phyloP scores from a whole-genome alignment of 2,888 invertebrate species.

The Brachyptera putata region DNA sequence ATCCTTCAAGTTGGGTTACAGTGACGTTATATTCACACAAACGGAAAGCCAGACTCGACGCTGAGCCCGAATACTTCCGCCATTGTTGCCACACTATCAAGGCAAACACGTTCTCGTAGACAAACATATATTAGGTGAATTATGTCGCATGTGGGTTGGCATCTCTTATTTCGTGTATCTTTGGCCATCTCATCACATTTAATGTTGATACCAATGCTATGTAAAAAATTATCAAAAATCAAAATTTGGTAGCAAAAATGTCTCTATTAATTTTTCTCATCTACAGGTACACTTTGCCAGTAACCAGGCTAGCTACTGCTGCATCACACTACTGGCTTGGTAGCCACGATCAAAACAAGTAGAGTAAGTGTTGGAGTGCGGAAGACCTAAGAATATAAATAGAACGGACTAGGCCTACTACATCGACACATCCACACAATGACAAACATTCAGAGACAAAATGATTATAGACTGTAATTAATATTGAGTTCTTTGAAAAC shows the following conservation, averaged over 20 bases:
- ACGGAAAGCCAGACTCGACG: too few relatives aligned
- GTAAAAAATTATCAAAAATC: slow-evolving; percentile 22
- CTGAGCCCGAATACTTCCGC: background rate
- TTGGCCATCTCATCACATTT: too few relatives aligned
- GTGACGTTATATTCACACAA: too few relatives aligned
- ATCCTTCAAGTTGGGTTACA: too few relatives aligned
- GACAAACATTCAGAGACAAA: slow-evolving; percentile 14
- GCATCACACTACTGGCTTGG: background rate
- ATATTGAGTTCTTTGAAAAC: too few relatives aligned
- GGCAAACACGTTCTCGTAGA: background rate
- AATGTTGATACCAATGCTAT: background rate
- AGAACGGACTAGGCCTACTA: background rate
- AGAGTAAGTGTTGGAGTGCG: too few relatives aligned
- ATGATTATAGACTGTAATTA: background rate
- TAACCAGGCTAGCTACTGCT: too few relatives aligned
- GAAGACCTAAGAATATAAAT: slow-evolving; percentile 14
- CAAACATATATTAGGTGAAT: too few relatives aligned
- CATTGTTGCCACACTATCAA: background rate
- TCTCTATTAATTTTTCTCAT: background rate
- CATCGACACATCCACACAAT: slow-evolving; percentile 1
- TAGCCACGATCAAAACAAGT: too few relatives aligned
- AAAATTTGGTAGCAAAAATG: slow-evolving; percentile 21
- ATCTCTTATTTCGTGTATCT: too few relatives aligned
- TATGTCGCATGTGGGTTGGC: too few relatives aligned
- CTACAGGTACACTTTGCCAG: too few relatives aligned